Evolutionary conservation across 2,888 invertebrate species (phyloP).

Genomic region (Quadroppia sp.): DNA sequence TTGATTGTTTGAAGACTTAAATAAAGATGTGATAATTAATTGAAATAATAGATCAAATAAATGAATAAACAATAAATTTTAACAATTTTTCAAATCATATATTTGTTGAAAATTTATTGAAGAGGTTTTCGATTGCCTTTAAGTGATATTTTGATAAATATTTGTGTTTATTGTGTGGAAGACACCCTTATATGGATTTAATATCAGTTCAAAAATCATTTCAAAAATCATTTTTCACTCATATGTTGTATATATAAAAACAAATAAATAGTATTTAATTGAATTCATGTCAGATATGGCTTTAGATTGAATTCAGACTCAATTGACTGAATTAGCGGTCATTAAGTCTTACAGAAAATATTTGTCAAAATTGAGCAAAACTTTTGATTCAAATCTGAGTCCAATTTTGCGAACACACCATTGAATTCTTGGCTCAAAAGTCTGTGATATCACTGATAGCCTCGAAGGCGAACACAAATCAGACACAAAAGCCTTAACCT

Average conservation of each 20-base stretch:
- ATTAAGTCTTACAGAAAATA: constrained; percentile 2
- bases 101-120: no score
- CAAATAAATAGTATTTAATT: not conserved
- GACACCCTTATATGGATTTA: no score
- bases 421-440: not conserved
- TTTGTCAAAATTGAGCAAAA: not conserved
- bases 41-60: no score
- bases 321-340: not conserved
- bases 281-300: not conserved
- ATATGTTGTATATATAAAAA: not conserved
- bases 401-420: not conserved
- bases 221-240: not conserved
- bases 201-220: no score
- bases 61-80: no score
- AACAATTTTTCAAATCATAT: no score
- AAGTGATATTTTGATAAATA: no score
- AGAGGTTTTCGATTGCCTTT: no score
- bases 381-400: constrained; percentile 8
- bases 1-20: no score
- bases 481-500: not conserved
- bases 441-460: not conserved
- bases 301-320: not conserved
- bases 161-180: no score
- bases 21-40: no score
- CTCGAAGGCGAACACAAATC: constrained; percentile 8